Conservation (phyloP, 2,888 invertebrate species). For the Perizoma flavofasciatum region DNA sequence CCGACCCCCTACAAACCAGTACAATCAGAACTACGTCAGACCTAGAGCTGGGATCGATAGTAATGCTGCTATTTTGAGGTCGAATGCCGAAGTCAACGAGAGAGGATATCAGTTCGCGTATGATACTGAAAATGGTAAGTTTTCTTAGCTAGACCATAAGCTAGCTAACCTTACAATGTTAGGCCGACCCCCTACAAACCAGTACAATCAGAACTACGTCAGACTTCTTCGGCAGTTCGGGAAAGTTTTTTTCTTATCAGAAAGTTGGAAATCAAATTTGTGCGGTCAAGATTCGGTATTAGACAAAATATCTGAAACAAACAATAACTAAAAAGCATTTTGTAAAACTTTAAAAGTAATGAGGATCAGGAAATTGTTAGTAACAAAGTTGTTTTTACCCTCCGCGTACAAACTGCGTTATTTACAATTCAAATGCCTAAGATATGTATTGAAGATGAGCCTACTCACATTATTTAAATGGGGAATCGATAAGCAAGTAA, state of each 20-base stretch:
- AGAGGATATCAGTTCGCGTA: conserved; percentile 77
- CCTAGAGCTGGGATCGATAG: conserved; percentile 61
- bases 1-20: conserved; percentile 29
- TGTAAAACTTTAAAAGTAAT: too few relatives aligned
- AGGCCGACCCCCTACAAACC: too few relatives aligned
- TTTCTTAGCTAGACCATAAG: not conserved
- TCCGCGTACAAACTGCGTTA: not conserved
- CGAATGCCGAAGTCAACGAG: conserved; percentile 66
- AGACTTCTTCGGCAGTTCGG: too few relatives aligned
- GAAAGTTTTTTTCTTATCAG: too few relatives aligned
- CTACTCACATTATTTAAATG: conserved; percentile 5
- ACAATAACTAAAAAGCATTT: too few relatives aligned
- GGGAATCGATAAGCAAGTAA: conserved; percentile 3
- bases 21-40: conserved; percentile 53
- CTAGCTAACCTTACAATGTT: too few relatives aligned
- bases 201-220: too few relatives aligned
- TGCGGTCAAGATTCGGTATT: too few relatives aligned
- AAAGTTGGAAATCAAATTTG: too few relatives aligned
- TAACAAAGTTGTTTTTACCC: too few relatives aligned
- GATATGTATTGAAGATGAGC: conserved; percentile 1
- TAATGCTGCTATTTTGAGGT: conserved; percentile 68
- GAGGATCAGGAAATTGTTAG: too few relatives aligned
- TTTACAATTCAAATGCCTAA: conserved; percentile 1
- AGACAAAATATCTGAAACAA: too few relatives aligned
- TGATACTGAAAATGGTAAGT: conserved; percentile 86